Conservation (phyloP, 2,888 invertebrate species). For the Oscheius sp. region DNA sequence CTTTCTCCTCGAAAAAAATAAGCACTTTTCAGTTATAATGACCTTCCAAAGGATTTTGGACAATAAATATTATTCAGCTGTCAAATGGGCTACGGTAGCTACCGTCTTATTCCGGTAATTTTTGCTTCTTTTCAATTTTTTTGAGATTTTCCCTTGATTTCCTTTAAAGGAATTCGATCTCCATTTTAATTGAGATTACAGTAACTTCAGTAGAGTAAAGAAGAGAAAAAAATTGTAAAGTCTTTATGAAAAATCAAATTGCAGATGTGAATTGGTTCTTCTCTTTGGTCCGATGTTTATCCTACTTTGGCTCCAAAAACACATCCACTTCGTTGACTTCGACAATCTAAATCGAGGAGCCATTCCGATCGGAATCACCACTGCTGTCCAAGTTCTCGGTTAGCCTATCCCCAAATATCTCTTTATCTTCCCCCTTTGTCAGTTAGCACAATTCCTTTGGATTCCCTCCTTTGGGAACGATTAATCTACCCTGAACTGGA, state of each 20-base stretch:
- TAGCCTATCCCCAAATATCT: conserved; percentile 66
- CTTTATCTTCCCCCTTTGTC: too few relatives aligned
- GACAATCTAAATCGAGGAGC: conserved; percentile 59
- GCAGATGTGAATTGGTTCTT: conserved; percentile 83
- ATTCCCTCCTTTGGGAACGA: conserved; percentile 91
- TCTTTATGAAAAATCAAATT: neutral
- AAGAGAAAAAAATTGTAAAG: too few relatives aligned
- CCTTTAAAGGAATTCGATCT: too few relatives aligned
- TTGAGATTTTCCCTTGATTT: too few relatives aligned
- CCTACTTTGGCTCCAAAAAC: conserved; percentile 78
- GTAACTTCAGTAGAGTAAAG: too few relatives aligned
- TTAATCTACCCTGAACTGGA: conserved; percentile 94
- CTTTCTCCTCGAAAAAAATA: too few relatives aligned
- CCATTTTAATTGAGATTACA: too few relatives aligned
- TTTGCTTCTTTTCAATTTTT: neutral
- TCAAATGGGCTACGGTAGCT: conserved; percentile 74
- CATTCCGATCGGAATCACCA: conserved; percentile 70
- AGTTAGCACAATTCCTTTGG: conserved; percentile 81
- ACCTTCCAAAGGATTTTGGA: conserved; percentile 86
- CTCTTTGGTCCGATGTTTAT: conserved; percentile 82
- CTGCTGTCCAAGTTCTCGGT: conserved; percentile 75
- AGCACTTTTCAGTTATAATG: conserved; percentile 85
- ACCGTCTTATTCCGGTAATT: conserved; percentile 55
- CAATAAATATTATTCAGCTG: conserved; percentile 77
- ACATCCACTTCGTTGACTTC: neutral